Evolutionary conservation across 2,888 invertebrate genomes (phyloP).

Genomic region (Pristionchus arcanus): DNA sequence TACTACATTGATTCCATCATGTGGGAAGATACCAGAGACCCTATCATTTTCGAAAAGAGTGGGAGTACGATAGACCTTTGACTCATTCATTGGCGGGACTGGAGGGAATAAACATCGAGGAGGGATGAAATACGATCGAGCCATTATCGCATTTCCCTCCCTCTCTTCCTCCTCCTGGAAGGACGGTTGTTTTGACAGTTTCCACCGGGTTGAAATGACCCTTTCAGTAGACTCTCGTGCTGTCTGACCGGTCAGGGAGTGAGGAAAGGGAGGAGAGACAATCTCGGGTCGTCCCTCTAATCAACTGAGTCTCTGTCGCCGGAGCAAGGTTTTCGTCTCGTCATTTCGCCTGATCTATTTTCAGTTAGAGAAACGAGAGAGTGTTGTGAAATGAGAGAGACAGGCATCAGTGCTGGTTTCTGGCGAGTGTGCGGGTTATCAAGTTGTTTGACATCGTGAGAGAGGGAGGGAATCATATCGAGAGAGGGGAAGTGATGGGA

Average conservation of each 20-base stretch:
- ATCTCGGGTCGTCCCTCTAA: not conserved
- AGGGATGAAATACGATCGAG: constrained; percentile 39
- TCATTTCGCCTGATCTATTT: too few relatives aligned
- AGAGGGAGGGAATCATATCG: constrained; percentile 13
- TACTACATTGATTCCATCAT: too few relatives aligned
- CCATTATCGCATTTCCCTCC: constrained; percentile 36
- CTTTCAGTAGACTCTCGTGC: not conserved
- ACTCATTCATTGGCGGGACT: not conserved
- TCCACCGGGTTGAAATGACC: constrained; percentile 19
- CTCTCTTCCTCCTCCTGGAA: not conserved
- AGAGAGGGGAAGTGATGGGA: constrained; percentile 33
- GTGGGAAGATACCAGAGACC: too few relatives aligned
- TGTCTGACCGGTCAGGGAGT: not conserved
- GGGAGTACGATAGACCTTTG: constrained; percentile 12
- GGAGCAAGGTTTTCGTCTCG: too few relatives aligned
- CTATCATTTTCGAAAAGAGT: constrained; percentile 37
- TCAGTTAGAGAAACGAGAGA: too few relatives aligned
- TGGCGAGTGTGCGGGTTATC: constrained; percentile 36
- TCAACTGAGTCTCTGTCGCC: not conserved
- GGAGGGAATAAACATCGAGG: constrained; percentile 9
- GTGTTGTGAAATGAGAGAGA: too few relatives aligned
- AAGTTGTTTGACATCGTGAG: constrained; percentile 43
- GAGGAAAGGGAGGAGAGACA: not conserved
- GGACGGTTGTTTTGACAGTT: constrained; percentile 45
- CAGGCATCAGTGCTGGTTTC: too few relatives aligned